phyloP scores from a whole-genome alignment of 2,888 invertebrate species.

The Drosophila mettleri region DNA sequence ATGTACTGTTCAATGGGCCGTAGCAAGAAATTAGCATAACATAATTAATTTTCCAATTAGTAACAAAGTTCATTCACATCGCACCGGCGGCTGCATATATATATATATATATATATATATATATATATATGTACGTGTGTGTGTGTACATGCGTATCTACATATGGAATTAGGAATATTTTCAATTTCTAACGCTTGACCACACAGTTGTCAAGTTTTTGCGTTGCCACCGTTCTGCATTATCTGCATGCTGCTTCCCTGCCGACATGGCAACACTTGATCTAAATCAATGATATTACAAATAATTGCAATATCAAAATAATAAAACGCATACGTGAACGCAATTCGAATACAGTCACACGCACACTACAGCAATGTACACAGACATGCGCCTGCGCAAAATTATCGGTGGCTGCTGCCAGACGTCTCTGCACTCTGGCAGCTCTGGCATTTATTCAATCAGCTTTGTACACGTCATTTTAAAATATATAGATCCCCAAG shows the following conservation, averaged over 20 bases:
- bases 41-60: conserved; percentile 36
- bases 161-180: conserved; percentile 1
- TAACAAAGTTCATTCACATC: conserved; percentile 60
- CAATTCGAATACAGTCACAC: conserved; percentile 14
- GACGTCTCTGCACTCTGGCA: conserved; percentile 18
- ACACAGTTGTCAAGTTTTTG: conserved; percentile 11
- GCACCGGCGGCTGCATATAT: conserved; percentile 14
- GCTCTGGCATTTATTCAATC: conserved; percentile 56
- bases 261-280: conserved; percentile 36
- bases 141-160: too few relatives aligned
- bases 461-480: conserved; percentile 73
- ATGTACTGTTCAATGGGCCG: conserved; percentile 2
- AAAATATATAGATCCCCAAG: conserved; percentile 36
- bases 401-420: conserved; percentile 32
- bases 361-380: not conserved
- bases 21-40: conserved; percentile 39
- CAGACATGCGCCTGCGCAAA: conserved; percentile 59
- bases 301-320: conserved; percentile 21
- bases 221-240: conserved; percentile 17
- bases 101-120: not conserved
- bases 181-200: conserved; percentile 12
- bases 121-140: too few relatives aligned
- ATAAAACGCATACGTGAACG: conserved; percentile 6
- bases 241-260: conserved; percentile 8
- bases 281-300: conserved; percentile 22